phyloP scores from a whole-genome alignment of 2,113 vertebrate genomes.

The Pelecanus crispus region DNA sequence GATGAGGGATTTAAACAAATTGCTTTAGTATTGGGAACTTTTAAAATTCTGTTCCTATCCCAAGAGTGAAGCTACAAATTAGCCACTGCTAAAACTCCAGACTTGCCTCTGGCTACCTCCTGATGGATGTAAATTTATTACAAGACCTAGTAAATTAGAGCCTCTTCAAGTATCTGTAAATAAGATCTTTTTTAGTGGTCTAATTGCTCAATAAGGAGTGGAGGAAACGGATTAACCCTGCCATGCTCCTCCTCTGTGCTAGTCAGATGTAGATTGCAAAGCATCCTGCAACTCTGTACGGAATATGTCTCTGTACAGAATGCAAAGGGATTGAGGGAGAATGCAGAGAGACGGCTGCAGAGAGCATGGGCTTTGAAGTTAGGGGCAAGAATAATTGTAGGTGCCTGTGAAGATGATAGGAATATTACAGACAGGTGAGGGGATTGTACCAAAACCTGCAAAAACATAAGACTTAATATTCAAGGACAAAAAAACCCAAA shows the following conservation, averaged over 20 bases:
- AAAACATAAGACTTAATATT: not conserved
- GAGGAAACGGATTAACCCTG: not conserved
- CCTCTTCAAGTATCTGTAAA: not conserved
- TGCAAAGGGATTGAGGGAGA: not conserved
- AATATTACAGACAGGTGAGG: not conserved
- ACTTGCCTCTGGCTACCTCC: not conserved
- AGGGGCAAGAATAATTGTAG: not conserved
- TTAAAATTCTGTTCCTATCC: not conserved
- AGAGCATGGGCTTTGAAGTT: not conserved
- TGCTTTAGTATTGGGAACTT: not conserved
- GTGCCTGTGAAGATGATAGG: not conserved
- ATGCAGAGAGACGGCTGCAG: not conserved
- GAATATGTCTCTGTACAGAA: not conserved
- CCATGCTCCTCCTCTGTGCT: not conserved
- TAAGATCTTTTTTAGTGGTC: not conserved
- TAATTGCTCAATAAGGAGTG: slow-evolving; percentile 7
- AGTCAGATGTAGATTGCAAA: not conserved
- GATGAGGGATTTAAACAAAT: not conserved
- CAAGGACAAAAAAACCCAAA: not conserved
- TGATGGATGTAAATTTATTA: slow-evolving; percentile 14
- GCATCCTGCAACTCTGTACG: not conserved
- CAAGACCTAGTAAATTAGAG: not conserved
- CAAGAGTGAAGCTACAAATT: not conserved
- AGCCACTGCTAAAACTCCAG: not conserved
- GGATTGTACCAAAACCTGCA: not conserved